Base-by-base conservation (phyloP, 2,113 vertebrate species). In the Mandrillus leucophaeus region DNA sequence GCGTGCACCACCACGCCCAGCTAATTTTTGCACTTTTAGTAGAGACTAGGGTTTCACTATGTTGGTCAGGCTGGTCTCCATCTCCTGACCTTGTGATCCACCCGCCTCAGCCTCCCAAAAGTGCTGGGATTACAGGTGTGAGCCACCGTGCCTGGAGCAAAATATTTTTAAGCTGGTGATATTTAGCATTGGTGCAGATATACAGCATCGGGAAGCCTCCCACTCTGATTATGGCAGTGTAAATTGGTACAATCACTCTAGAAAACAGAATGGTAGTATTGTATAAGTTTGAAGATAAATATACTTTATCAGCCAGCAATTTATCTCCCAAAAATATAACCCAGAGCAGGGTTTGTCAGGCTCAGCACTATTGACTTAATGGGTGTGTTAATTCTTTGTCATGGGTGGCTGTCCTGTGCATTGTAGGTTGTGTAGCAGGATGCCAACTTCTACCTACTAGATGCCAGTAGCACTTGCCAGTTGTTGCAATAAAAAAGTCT, bases 1-100 rank as follows among this genome's bases (percentile, higher is more conserved):
- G 52, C 0, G 0, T 6, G 0, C 52, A 55, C 18, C 52, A 55
- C 52, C 52, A 55, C 2, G 17, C 52, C 52, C 52, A 55, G 2
- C 52, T 55, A 55, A 7, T 55, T 55, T 55, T 55, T 55, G 52
- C 52, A 55, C 20, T 55, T 55, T 55, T 7, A 55, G 52, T 55
- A 55, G 6, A 55, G 18, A 55, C 52, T 50, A 20, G 52, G 52
- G 18, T 55, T 20, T 55, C 52, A 55, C 52, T 18, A 55, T 20
- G 18, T 55, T 55, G 6, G 52, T 55, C 52, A 55, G 18, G 52
- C 52, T 55, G 52, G 52, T 55, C 18, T 55, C 52, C 52, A 55
- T 55, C 52, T 55, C 18, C 52, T 55, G 52, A 55, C 52, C 52
- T 55, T 55, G 52, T 55, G 52, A 55, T 55, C 52, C 18, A 55